Evolutionary conservation across 2,113 vertebrate genomes (phyloP).

Genomic region (Corythornis cristatus): DNA sequence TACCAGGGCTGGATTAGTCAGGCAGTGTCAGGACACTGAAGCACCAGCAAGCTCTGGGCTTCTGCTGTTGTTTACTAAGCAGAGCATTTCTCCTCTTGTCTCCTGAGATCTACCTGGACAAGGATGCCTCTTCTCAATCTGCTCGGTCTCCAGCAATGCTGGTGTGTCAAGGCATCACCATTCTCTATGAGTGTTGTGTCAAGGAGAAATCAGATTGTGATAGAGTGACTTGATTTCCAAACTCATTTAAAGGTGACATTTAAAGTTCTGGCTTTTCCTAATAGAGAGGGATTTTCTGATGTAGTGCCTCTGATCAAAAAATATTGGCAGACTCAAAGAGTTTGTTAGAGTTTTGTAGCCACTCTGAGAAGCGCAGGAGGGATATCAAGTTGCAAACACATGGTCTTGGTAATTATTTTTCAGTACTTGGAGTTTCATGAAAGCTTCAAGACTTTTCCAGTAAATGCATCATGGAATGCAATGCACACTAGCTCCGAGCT

Average conservation of each 20-base stretch:
- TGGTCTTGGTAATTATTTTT: neutral
- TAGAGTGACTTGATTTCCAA: neutral
- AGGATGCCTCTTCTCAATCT: neutral
- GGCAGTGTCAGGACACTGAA: neutral
- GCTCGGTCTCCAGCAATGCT: neutral
- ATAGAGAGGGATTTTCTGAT: neutral
- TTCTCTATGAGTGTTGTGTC: neutral
- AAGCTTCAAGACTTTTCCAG: neutral
- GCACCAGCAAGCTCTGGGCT: neutral
- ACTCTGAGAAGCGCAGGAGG: neutral
- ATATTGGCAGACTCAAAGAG: neutral
- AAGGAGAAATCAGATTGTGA: neutral
- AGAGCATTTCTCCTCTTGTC: neutral
- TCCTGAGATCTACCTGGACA: neutral
- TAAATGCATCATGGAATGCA: neutral
- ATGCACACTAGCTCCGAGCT: neutral
- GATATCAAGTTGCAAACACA: neutral
- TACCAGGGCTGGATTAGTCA: neutral
- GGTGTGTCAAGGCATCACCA: neutral
- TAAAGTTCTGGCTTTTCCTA: neutral
- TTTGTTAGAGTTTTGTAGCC: neutral
- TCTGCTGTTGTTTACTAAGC: neutral
- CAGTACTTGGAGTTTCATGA: neutral
- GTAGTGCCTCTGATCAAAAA: neutral
- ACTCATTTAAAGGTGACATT: neutral